A percentile compares a stretch with the other conserved stretches of the same genome.
These are phyloP conservation scores for Nematostella vectensis DNA, from an alignment of 92 coral and sea anemone species.

Conservation along the genomic window DNA sequence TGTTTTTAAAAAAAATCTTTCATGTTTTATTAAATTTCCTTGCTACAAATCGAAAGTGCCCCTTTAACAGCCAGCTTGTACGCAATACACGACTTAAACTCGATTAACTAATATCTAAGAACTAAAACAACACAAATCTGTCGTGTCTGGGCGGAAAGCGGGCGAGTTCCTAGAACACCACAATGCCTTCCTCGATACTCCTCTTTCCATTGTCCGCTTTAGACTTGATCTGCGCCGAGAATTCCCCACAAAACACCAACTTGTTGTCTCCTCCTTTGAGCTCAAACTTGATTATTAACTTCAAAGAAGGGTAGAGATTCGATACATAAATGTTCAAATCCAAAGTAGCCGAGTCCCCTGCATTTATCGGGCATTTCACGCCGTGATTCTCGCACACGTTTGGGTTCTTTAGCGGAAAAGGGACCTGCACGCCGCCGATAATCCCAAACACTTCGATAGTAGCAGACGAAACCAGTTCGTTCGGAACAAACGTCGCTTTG, in stretches of 20 bases:
- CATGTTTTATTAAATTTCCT: no score
- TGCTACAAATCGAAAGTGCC: no score
- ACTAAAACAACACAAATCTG: no score
- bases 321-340: conserved; percentile 1
- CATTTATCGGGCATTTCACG: conserved; percentile 33
- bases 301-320: conserved; percentile 6
- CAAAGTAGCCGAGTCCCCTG: background rate
- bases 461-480: conserved; percentile 7
- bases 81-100: no score
- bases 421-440: background rate
- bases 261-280: background rate
- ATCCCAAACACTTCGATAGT: conserved; percentile 17
- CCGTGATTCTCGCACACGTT: conserved; percentile 28
- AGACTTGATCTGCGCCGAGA: conserved; percentile 1
- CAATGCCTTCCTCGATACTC: no score
- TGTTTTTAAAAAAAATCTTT: no score
- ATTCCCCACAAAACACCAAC: conserved; percentile 20
- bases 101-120: no score
- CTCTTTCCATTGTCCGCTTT: background rate
- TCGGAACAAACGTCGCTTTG: conserved; percentile 23
- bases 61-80: no score
- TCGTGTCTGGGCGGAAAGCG: no score
- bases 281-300: conserved; percentile 8
- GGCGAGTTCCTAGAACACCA: no score
- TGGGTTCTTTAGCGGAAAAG: conserved; percentile 21